These are phyloP conservation scores for Argopecten irradians DNA, from an alignment of 1,140 invertebrate species.

Conservation along the genomic window DNA sequence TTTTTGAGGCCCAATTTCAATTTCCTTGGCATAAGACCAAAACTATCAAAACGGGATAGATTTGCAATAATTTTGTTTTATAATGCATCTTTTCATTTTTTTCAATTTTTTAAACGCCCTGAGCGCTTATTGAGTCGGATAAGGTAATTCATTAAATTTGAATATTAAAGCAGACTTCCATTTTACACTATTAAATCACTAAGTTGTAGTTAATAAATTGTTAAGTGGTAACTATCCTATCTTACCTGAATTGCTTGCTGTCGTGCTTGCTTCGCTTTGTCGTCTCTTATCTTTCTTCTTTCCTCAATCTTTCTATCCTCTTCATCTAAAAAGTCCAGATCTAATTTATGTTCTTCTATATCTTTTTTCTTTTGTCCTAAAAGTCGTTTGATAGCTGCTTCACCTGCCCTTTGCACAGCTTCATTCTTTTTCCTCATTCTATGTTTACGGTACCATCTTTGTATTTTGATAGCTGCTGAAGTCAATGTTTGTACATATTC, in stretches of 20 bases:
- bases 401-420: slow-evolving; percentile 56
- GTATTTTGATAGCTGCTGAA: slow-evolving; percentile 71
- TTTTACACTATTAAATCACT: no score
- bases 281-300: slow-evolving; percentile 69
- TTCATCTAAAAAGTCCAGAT: slow-evolving; percentile 49
- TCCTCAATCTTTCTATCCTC: slow-evolving; percentile 61
- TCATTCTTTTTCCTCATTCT: background rate
- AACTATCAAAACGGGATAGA: no score
- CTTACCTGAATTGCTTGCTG: slow-evolving; percentile 73
- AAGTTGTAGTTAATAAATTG: no score
- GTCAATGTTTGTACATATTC: slow-evolving; percentile 72
- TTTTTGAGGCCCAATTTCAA: no score
- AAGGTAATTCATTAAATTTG: no score
- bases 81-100: no score
- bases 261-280: slow-evolving; percentile 70
- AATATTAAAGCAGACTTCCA: no score
- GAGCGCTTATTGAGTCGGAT: no score
- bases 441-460: slow-evolving; percentile 60
- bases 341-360: slow-evolving; percentile 51
- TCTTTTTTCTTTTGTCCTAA: slow-evolving; percentile 68
- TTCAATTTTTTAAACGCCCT: no score
- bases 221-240: background rate
- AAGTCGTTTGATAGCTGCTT: slow-evolving; percentile 71
- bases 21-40: no score
- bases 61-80: no score